Conservation (phyloP, 2,113 vertebrate genomes). For the cattle (Bos taurus) region ARS-UCD2.0 NC_037333.1:96127501-96128000, state of each 20-base stretch:
- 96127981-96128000: background rate
- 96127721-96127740: background rate
- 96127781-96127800: background rate
- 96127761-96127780: background rate
- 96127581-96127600: background rate
- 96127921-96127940: background rate
- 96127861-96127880: background rate
- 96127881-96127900: background rate
- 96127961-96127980: background rate
- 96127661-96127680: background rate
- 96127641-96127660: background rate
- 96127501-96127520: background rate
- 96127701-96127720: background rate
- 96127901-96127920: background rate
- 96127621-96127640: background rate
- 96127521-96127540: background rate
- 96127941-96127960: background rate
- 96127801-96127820: background rate
- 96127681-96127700: background rate
- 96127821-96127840: background rate
- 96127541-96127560: background rate
- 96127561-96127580: background rate
- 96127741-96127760: background rate
- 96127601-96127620: background rate
- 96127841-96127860: background rate